Base-by-base conservation (phyloP, 2,888 invertebrate species). In the Trichogramma evanescens region DNA sequence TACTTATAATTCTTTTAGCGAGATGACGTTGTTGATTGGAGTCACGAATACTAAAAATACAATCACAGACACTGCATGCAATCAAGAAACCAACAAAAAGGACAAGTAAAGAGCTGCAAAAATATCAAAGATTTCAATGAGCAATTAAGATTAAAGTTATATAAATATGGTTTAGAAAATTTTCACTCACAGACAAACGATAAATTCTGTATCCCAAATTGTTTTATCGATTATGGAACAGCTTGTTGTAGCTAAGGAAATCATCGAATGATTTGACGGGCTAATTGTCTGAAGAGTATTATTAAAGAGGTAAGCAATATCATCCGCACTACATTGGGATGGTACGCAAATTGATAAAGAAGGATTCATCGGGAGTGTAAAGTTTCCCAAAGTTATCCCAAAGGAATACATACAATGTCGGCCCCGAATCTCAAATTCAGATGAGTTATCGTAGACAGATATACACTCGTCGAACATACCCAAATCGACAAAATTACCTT, bases 381-480 rank as follows among this genome's bases (percentile, higher is more conserved):
- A 40, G 13, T 72, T 61, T 4, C 65, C 65, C 40, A 63, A 63
- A 4, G 67, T 66, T 9, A 72, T 70, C 43, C 65, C 56, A 41
- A 76, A 65, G 49, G 62, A 67, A 46, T 77, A 69, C 58, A 77
- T 72, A 64, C 81, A 81, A 63, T 80, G 76, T 61, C 76, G 75
- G n/a, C 80, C 80, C 8, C 60, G 69, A 60, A 80, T 76, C 8
- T 67, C 65, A 1, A 70, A 71, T 0, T 71, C 68, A 1, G 67
- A 54, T 48, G 56, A 62, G 42, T 64, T 58, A 38, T 70, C 69
- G 39, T 66, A 54, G 0, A 74, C 62, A 0, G 44, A 49, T 4
- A 67, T 13, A 65, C 82, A 82, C 69, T 82, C 79, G 59, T 78
- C 76, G 68, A 74, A 82, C 63, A 78, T 77, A 7, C 82, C 82